These are phyloP conservation scores for Aporrectodea caliginosa DNA, from an alignment of 1,140 invertebrate species.

Conservation along the genomic window DNA sequence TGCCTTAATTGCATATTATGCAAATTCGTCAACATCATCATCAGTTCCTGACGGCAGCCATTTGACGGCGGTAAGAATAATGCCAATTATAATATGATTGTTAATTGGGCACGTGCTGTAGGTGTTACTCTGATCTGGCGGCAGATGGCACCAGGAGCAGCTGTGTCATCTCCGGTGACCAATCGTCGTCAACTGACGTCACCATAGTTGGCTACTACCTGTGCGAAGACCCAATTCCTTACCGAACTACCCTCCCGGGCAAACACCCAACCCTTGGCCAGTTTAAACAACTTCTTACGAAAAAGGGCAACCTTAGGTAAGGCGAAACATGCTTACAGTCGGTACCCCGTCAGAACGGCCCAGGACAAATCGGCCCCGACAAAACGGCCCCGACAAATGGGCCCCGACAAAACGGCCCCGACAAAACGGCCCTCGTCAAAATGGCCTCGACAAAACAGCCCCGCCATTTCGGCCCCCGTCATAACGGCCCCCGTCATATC, in stretches of 20 bases:
- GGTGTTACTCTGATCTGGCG: not conserved
- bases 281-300: slow-evolving; percentile 85
- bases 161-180: not conserved
- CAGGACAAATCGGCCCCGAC: no score
- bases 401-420: no score
- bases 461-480: no score
- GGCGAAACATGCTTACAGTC: no score
- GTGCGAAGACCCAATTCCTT: slow-evolving; percentile 66
- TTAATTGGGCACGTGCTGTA: not conserved
- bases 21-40: not conserved
- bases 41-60: not conserved
- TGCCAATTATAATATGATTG: not conserved
- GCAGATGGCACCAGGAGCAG: not conserved
- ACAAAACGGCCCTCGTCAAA: no score
- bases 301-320: slow-evolving; percentile 88
- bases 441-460: no score
- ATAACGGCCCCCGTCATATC: no score
- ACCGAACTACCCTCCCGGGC: slow-evolving; percentile 79
- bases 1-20: no score
- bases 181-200: not conserved
- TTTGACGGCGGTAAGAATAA: not conserved
- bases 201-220: slow-evolving; percentile 56
- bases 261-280: slow-evolving; percentile 73
- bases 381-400: no score
- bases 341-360: no score